phyloP scores from a whole-genome alignment of 2,888 invertebrate genomes.

The Mesorhabditis sp. region DNA sequence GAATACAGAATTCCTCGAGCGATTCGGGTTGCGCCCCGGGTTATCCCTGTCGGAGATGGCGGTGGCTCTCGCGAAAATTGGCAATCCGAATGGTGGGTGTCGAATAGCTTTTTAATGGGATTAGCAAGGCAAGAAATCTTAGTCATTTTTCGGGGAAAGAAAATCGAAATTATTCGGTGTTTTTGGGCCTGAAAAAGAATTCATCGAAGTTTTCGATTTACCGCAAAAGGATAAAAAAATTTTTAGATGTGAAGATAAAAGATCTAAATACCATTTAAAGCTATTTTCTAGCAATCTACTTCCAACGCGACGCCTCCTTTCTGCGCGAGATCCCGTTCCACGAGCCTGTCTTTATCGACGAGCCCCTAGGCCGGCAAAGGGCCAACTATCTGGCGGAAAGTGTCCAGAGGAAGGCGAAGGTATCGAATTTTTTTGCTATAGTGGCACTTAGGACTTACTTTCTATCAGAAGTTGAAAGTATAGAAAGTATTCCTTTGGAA shows the following conservation, averaged over 20 bases:
- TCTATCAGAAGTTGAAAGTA: too few species aligned
- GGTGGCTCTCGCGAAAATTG: constrained; percentile 14
- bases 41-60: constrained; percentile 16
- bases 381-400: constrained; percentile 24
- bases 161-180: too few species aligned
- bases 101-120: too few species aligned
- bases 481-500: too few species aligned
- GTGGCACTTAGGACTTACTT: too few species aligned
- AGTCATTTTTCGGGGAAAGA: too few species aligned
- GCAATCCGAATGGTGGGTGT: constrained; percentile 15
- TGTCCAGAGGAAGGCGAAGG: constrained; percentile 18
- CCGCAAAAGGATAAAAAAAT: not conserved
- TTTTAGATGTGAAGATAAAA: too few species aligned
- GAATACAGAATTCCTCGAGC: constrained; percentile 22
- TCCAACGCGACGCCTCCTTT: constrained; percentile 26
- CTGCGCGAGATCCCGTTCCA: constrained; percentile 32
- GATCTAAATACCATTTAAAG: not conserved
- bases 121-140: too few species aligned
- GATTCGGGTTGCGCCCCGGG: constrained; percentile 18
- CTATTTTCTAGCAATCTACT: constrained; percentile 25
- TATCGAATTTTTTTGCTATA: not conserved
- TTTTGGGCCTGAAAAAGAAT: too few species aligned
- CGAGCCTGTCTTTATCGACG: constrained; percentile 30
- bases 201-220: not conserved
- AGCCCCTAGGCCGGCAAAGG: constrained; percentile 20